Conservation (phyloP, 2,888 invertebrate species). For the Drosophila demipolita region DNA sequence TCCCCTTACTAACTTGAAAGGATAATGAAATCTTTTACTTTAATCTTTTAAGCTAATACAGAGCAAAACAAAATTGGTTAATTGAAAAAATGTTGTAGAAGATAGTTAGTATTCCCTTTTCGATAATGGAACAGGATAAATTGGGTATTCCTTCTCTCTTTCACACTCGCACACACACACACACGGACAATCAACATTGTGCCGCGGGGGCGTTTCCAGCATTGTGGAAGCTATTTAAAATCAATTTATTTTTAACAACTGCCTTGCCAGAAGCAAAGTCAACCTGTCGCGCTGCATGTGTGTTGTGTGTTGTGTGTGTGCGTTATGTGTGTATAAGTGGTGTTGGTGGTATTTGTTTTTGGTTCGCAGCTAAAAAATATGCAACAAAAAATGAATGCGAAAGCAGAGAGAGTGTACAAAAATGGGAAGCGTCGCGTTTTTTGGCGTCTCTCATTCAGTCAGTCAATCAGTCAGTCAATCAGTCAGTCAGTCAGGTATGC, state of each 20-base stretch:
- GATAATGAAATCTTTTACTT: not conserved
- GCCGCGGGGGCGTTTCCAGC: slow-evolving; percentile 43
- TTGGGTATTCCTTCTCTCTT: slow-evolving; percentile 8
- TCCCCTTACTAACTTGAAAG: not conserved
- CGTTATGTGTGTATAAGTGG: slow-evolving; percentile 2
- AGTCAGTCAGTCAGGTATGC: slow-evolving; percentile 68
- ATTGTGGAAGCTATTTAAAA: slow-evolving; percentile 75
- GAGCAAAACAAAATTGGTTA: not conserved
- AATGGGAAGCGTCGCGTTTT: slow-evolving; percentile 23
- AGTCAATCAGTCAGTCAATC: not conserved
- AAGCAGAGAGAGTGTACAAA: too few relatives aligned
- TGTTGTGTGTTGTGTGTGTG: slow-evolving; percentile 18
- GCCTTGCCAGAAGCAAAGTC: slow-evolving; percentile 67
- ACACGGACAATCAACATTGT: slow-evolving; percentile 15
- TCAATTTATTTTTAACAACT: slow-evolving; percentile 78
- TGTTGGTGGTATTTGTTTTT: slow-evolving; percentile 30
- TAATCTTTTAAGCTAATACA: not conserved
- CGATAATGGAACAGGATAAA: slow-evolving; percentile 1
- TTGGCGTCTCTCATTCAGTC: slow-evolving; percentile 39
- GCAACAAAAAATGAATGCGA: not conserved
- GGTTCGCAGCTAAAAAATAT: slow-evolving; percentile 50
- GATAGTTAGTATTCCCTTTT: not conserved
- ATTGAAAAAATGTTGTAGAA: not conserved
- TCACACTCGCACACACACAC: slow-evolving; percentile 9
- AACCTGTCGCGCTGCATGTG: slow-evolving; percentile 61